Conservation (phyloP, 2,113 vertebrate genomes). For the Leptobrachium leishanense region DNA sequence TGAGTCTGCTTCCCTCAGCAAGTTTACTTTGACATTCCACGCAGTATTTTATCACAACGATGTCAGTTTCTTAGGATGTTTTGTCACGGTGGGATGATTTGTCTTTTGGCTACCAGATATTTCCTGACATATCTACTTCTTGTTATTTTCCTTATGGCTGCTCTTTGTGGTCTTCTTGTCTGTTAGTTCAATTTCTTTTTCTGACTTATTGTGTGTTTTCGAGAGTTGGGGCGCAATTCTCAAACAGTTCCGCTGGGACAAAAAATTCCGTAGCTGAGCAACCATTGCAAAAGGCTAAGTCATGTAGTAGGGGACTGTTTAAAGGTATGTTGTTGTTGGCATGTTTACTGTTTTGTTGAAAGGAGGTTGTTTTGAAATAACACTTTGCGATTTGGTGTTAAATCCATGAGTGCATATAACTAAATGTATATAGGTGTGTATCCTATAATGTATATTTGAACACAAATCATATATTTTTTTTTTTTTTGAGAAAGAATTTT, state of each 20-base stretch:
- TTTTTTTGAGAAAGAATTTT: too few species aligned
- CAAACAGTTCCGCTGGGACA: background rate
- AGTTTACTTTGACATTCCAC: slow-evolving; percentile 32
- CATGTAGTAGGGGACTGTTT: too few species aligned
- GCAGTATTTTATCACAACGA: slow-evolving; percentile 26
- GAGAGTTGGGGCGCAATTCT: background rate
- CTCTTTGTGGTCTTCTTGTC: background rate
- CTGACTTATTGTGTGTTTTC: background rate
- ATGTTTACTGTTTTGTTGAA: too few species aligned
- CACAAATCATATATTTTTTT: too few species aligned
- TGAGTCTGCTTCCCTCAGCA: slow-evolving; percentile 39
- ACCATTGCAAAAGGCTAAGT: too few species aligned
- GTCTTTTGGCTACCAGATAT: slow-evolving; percentile 36
- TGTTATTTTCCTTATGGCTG: slow-evolving; percentile 15
- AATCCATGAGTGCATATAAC: too few species aligned
- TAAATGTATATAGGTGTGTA: too few species aligned
- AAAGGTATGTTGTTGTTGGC: too few species aligned
- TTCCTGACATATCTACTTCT: slow-evolving; percentile 17
- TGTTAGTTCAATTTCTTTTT: background rate
- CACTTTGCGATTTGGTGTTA: too few species aligned
- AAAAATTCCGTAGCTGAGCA: background rate
- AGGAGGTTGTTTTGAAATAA: too few species aligned
- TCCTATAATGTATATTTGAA: too few species aligned
- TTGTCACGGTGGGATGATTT: slow-evolving; percentile 40
- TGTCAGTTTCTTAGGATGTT: slow-evolving; percentile 32